These are phyloP conservation scores for Clusia tigrina DNA, from an alignment of 2,888 invertebrate species.

Conservation along the genomic window DNA sequence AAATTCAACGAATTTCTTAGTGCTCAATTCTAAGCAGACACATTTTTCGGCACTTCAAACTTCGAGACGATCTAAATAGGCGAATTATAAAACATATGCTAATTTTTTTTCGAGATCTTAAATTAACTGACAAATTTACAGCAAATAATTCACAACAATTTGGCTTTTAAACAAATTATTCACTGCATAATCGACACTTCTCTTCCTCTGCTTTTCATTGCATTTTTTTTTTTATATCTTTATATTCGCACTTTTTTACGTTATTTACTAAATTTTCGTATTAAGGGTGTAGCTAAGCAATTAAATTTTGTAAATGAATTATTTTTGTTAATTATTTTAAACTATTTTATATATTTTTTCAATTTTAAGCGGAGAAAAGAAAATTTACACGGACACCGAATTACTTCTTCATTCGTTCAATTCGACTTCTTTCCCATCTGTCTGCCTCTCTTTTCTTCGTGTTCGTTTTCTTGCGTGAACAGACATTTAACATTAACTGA, in stretches of 20 bases:
- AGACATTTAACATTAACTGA: too few relatives aligned
- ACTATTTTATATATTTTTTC: conserved; percentile 30
- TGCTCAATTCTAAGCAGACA: too few relatives aligned
- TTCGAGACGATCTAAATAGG: too few relatives aligned
- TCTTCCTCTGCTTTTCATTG: too few relatives aligned
- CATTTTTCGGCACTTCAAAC: too few relatives aligned
- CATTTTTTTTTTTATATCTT: too few relatives aligned
- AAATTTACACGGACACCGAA: conserved; percentile 32
- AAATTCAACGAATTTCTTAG: neutral
- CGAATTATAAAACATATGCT: too few relatives aligned
- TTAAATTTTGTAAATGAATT: neutral
- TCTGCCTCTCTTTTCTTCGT: conserved; percentile 24
- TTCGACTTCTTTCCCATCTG: conserved; percentile 39
- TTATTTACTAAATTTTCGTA: conserved; percentile 1
- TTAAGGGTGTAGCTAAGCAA: neutral
- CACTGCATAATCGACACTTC: neutral
- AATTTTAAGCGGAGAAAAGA: conserved; percentile 16
- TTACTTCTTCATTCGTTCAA: conserved; percentile 32
- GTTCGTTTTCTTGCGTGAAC: neutral
- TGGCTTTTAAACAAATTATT: conserved; percentile 15
- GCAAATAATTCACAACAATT: conserved; percentile 19
- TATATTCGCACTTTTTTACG: conserved; percentile 16
- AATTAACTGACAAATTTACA: too few relatives aligned
- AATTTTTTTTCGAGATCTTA: too few relatives aligned
- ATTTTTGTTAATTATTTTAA: conserved; percentile 24